Conservation (phyloP, 2,888 invertebrate genomes). For the Ennomos quercinarius region DNA sequence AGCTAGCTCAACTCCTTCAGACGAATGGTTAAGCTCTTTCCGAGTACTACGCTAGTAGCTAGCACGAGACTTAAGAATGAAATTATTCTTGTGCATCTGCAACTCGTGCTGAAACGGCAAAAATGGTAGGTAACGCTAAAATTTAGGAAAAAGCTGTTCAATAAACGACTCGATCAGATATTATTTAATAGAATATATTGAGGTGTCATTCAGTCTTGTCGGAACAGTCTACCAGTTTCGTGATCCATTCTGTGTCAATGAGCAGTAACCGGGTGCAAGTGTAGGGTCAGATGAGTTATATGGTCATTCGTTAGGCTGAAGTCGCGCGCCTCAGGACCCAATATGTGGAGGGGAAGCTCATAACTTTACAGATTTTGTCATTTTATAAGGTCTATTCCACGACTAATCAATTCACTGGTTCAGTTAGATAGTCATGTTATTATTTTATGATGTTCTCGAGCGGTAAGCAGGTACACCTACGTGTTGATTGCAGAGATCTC, state of each 20-base stretch:
- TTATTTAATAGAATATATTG: too few species aligned
- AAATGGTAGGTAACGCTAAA: too few species aligned
- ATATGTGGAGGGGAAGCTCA: constrained; percentile 37
- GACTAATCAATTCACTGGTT: constrained; percentile 29
- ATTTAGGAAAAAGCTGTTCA: too few species aligned
- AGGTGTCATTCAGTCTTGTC: too few species aligned
- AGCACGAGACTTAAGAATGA: not conserved
- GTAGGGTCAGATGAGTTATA: constrained; percentile 35
- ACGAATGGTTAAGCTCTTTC: not conserved
- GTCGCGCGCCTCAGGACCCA: constrained; percentile 26
- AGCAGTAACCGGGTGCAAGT: constrained; percentile 7
- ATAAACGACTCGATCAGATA: too few species aligned
- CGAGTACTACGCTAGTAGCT: not conserved
- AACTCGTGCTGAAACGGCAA: too few species aligned
- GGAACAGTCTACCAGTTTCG: not conserved
- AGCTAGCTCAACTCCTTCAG: constrained; percentile 1
- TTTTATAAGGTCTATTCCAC: constrained; percentile 32
- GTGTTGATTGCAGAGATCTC: too few species aligned
- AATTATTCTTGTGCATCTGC: too few species aligned
- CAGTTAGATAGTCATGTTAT: constrained; percentile 9
- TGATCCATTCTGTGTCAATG: not conserved
- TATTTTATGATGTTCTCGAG: not conserved
- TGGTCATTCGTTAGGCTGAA: constrained; percentile 43
- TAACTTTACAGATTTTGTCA: constrained; percentile 40
- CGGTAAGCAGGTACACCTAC: not conserved